These are phyloP conservation scores for Drosophila hydei DNA, from an alignment of 1,140 invertebrate genomes.

Conservation along the genomic window DNA sequence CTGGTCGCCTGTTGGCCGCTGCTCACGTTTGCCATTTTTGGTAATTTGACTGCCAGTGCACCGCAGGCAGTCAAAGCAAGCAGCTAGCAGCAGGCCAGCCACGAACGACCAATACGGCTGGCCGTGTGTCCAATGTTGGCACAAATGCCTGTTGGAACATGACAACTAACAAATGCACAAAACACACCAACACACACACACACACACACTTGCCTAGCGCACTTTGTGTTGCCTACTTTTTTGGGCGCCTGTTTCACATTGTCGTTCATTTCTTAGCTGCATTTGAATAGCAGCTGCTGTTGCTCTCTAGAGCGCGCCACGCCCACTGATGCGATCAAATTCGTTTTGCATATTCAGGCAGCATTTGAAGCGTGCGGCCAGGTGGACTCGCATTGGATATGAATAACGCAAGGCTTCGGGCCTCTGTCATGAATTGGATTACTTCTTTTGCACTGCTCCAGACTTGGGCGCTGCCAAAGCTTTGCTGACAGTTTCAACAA, in stretches of 20 bases:
- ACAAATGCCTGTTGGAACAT: slow-evolving; percentile 53
- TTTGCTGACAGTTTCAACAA: neutral
- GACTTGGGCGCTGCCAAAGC: too few species aligned
- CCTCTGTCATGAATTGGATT: slow-evolving; percentile 10
- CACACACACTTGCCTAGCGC: neutral
- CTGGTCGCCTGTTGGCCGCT: too few species aligned
- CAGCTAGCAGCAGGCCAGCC: slow-evolving; percentile 7
- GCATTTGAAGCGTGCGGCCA: slow-evolving; percentile 2
- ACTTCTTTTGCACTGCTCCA: neutral
- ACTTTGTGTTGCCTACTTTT: slow-evolving; percentile 47
- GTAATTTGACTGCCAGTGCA: slow-evolving; percentile 62
- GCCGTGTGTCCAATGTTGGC: slow-evolving; percentile 48
- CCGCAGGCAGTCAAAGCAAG: slow-evolving; percentile 35
- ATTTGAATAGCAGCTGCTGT: neutral
- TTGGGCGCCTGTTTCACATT: slow-evolving; percentile 30
- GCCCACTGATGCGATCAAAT: slow-evolving; percentile 13
- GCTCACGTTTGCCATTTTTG: slow-evolving; percentile 61
- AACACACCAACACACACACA: slow-evolving; percentile 35
- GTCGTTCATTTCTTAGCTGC: slow-evolving; percentile 24
- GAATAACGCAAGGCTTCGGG: slow-evolving; percentile 1
- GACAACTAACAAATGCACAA: slow-evolving; percentile 73
- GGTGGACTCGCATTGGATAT: slow-evolving; percentile 4
- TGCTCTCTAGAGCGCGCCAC: slow-evolving; percentile 1
- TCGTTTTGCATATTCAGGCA: slow-evolving; percentile 19
- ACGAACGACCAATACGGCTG: slow-evolving; percentile 15